Conservation (phyloP, 30 jellyfish, hydroid and myxozoan species). For the Turritopsis dohrnii region DNA sequence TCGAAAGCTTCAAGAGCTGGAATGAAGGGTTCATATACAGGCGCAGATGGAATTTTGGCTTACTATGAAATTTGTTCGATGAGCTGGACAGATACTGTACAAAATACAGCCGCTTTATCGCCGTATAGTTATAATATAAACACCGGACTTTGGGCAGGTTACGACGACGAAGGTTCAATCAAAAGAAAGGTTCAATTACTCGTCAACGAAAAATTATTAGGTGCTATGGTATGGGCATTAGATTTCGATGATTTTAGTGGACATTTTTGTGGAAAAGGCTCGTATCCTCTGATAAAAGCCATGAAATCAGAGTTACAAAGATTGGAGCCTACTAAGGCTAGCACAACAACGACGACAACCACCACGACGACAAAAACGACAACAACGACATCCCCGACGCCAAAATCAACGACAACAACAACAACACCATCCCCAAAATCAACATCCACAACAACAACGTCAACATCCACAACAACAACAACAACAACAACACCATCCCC, state of each 20-base stretch:
- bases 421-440: not conserved
- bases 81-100: conserved; percentile 36
- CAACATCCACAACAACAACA: not conserved
- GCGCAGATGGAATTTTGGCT: conserved; percentile 71
- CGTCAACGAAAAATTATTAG: conserved; percentile 44
- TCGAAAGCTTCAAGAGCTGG: conserved; percentile 59
- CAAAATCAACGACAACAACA: conserved; percentile 21
- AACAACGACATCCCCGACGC: not conserved
- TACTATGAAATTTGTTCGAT: conserved; percentile 68
- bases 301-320: conserved; percentile 47
- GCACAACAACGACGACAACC: not conserved
- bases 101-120: conserved; percentile 47
- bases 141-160: conserved; percentile 59
- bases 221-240: conserved; percentile 91
- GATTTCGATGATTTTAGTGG: conserved; percentile 82
- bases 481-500: conserved; percentile 34
- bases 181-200: conserved; percentile 40
- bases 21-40: conserved; percentile 52
- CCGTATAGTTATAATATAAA: conserved; percentile 71
- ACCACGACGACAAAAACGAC: not conserved
- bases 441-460: not conserved
- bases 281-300: conserved; percentile 76
- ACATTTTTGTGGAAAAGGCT: conserved; percentile 63
- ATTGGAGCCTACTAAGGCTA: conserved; percentile 34
- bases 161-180: conserved; percentile 50